phyloP scores from a whole-genome alignment of 2,888 invertebrate species.

The Erannis defoliaria region DNA sequence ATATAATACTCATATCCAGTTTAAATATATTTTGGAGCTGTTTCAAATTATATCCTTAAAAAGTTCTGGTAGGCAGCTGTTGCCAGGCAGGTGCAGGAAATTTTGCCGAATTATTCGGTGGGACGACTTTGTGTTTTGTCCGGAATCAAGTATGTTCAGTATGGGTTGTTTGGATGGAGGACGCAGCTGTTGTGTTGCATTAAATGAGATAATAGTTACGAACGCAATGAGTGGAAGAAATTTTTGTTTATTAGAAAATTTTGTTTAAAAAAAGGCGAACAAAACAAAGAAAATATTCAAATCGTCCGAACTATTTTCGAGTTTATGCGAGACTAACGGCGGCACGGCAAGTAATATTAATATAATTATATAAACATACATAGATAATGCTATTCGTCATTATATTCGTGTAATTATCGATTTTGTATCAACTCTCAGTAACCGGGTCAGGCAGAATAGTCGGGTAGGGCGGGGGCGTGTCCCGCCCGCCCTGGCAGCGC shows the following conservation, averaged over 20 bases:
- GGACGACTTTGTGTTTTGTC: slow-evolving; percentile 22
- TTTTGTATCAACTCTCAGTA: slow-evolving; percentile 2
- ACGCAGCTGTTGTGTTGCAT: slow-evolving; percentile 14
- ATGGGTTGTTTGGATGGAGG: slow-evolving; percentile 1
- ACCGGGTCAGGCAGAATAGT: slow-evolving; percentile 54
- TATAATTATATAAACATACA: too few relatives aligned
- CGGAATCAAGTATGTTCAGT: slow-evolving; percentile 7
- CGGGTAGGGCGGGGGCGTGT: slow-evolving; percentile 43
- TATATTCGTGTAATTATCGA: background rate
- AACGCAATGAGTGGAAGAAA: background rate
- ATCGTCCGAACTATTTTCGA: too few relatives aligned
- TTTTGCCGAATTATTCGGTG: slow-evolving; percentile 61
- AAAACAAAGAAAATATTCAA: too few relatives aligned
- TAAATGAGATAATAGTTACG: slow-evolving; percentile 3
- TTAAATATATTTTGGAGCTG: background rate
- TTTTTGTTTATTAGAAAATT: too few relatives aligned
- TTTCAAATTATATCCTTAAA: slow-evolving; percentile 41
- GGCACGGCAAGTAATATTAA: too few relatives aligned
- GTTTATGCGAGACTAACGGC: too few relatives aligned
- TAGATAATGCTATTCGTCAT: background rate
- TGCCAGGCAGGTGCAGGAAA: slow-evolving; percentile 62
- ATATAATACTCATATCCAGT: background rate
- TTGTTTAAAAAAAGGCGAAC: too few relatives aligned
- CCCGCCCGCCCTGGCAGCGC: slow-evolving; percentile 39
- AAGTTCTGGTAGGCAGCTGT: slow-evolving; percentile 51